Conservation (phyloP, 2,888 invertebrate genomes). For the Crematogaster levior region DNA sequence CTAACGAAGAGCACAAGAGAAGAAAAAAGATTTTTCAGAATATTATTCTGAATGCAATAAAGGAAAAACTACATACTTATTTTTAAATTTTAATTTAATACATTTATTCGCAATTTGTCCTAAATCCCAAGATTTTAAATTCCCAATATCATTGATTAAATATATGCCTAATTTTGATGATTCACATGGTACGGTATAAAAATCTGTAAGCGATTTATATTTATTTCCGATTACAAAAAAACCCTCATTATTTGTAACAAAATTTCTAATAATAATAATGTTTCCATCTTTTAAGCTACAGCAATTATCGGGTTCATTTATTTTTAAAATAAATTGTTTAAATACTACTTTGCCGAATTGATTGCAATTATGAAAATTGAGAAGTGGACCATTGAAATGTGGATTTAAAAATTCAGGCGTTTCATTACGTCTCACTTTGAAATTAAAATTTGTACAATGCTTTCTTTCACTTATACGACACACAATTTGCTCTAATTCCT, state of each 20-base stretch:
- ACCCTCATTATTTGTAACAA: no score
- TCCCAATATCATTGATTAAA: no score
- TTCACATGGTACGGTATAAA: background rate
- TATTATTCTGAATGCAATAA: no score
- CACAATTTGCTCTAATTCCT: background rate
- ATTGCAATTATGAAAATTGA: background rate
- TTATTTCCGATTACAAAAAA: background rate
- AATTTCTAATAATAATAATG: constrained; percentile 13
- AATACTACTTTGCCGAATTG: background rate
- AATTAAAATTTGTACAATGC: background rate
- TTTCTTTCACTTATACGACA: background rate
- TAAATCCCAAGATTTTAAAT: constrained; percentile 10
- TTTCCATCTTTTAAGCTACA: background rate
- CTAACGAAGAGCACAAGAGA: no score
- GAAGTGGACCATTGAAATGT: constrained; percentile 1
- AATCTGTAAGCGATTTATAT: background rate
- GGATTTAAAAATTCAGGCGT: background rate
- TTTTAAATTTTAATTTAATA: no score
- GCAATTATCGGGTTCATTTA: constrained; percentile 2
- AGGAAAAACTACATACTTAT: no score
- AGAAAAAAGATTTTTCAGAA: no score
- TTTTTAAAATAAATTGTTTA: constrained; percentile 19
- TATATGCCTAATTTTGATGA: background rate
- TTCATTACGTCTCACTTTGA: background rate
- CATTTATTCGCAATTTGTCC: constrained; percentile 5